phyloP scores from a whole-genome alignment of 2,888 invertebrate species.

The Torymus auratus region DNA sequence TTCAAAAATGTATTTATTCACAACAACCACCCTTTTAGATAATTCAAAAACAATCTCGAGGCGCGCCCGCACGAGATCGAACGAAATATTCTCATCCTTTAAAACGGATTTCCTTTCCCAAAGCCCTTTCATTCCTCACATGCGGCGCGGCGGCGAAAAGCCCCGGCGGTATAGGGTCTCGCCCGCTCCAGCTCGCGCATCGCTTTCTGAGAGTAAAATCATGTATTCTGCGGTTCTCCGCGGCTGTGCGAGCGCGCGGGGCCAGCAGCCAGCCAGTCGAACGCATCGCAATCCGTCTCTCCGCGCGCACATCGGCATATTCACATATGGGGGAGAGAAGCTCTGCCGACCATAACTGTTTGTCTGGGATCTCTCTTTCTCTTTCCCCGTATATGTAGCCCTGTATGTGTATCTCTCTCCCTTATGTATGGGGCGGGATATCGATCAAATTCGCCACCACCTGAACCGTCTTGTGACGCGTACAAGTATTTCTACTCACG shows the following conservation, averaged over 20 bases:
- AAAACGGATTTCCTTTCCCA: slow-evolving; percentile 31
- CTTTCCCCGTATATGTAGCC: neutral
- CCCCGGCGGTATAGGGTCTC: slow-evolving; percentile 20
- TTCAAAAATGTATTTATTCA: too few species aligned
- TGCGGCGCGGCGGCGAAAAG: slow-evolving; percentile 8
- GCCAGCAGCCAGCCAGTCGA: slow-evolving; percentile 55
- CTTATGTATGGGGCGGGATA: slow-evolving; percentile 60
- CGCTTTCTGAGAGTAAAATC: slow-evolving; percentile 74
- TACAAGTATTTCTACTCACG: slow-evolving; percentile 75
- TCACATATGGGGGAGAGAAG: slow-evolving; percentile 61
- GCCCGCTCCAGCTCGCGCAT: slow-evolving; percentile 36
- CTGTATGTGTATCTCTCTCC: neutral
- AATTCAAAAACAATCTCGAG: too few species aligned
- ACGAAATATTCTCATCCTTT: slow-evolving; percentile 17
- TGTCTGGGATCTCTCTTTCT: slow-evolving; percentile 62
- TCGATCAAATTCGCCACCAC: slow-evolving; percentile 73
- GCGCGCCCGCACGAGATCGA: too few species aligned
- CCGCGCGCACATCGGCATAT: slow-evolving; percentile 58
- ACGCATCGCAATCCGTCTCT: slow-evolving; percentile 64
- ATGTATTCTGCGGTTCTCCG: slow-evolving; percentile 70
- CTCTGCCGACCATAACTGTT: slow-evolving; percentile 64
- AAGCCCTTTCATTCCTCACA: slow-evolving; percentile 26
- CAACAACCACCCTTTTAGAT: too few species aligned
- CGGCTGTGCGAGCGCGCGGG: slow-evolving; percentile 45
- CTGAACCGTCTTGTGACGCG: slow-evolving; percentile 65